Evolutionary conservation across 2,797 vertebrate species (phyloP).

Genomic region (Ptychadena robeensis): DNA sequence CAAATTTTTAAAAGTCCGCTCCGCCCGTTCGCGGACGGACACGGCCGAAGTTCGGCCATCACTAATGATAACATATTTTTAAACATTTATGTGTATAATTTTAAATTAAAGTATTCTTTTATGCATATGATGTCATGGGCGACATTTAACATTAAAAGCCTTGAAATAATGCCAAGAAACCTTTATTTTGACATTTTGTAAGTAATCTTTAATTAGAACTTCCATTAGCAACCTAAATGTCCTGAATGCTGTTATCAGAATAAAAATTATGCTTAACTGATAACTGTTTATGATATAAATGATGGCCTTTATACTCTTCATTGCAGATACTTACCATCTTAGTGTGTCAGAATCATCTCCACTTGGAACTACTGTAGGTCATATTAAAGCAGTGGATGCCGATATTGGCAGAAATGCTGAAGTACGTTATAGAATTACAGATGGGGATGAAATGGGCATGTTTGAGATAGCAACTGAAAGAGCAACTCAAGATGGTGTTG

Average conservation of each 20-base stretch:
- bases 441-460: constrained; percentile 78
- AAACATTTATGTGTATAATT: background rate
- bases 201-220: background rate
- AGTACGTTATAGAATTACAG: constrained; percentile 79
- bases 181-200: constrained; percentile 7
- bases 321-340: constrained; percentile 76
- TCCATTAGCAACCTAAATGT: constrained; percentile 6
- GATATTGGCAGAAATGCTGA: constrained; percentile 81
- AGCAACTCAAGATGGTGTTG: constrained; percentile 79
- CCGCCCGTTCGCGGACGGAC: too few species aligned
- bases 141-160: background rate
- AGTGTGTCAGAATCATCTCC: constrained; percentile 76
- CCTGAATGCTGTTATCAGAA: background rate
- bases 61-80: background rate
- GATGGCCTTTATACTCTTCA: background rate
- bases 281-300: background rate
- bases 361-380: constrained; percentile 77
- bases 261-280: background rate
- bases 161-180: constrained; percentile 11
- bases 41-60: too few species aligned
- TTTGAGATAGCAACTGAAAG: constrained; percentile 79
- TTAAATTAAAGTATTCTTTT: background rate
- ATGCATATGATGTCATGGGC: background rate
- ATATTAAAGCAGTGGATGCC: constrained; percentile 78
- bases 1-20: too few species aligned